phyloP scores from a whole-genome alignment of 2,797 vertebrate genomes.

The Tenualosa thibaudeaui region DNA sequence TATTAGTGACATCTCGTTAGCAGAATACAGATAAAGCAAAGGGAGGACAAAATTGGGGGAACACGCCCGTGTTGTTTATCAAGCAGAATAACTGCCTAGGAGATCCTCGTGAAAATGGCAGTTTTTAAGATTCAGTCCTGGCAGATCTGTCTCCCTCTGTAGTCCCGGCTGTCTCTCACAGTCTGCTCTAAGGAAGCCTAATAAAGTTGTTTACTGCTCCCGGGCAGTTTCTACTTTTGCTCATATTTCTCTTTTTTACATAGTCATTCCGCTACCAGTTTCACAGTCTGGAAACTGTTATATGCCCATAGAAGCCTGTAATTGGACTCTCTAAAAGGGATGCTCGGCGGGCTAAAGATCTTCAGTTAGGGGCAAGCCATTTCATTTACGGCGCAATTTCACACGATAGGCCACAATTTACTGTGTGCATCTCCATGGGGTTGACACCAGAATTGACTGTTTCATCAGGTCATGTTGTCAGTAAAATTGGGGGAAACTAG shows the following conservation, averaged over 20 bases:
- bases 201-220: conserved; percentile 51
- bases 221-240: conserved; percentile 31
- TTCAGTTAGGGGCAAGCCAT: conserved; percentile 12
- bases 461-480: conserved; percentile 25
- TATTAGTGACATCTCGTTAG: conserved; percentile 83
- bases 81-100: conserved; percentile 65
- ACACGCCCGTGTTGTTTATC: conserved; percentile 69
- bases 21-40: conserved; percentile 76
- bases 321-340: conserved; percentile 69
- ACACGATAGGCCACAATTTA: conserved; percentile 25
- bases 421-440: conserved; percentile 13
- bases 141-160: conserved; percentile 7
- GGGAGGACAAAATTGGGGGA: conserved; percentile 72
- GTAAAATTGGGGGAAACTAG: conserved; percentile 23
- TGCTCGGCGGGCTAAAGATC: conserved; percentile 62
- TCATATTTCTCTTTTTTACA: conserved; percentile 49
- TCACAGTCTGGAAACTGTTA: conserved; percentile 55
- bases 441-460: conserved; percentile 26
- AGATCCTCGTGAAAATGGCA: conserved; percentile 62
- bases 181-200: conserved; percentile 31
- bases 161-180: conserved; percentile 28
- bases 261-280: conserved; percentile 23
- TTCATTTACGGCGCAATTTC: conserved; percentile 24
- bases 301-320: conserved; percentile 67
- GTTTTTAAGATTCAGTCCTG: conserved; percentile 7